A percentile compares a stretch with the other conserved stretches of the same genome.
phyloP scores from a whole-genome alignment of 2,888 invertebrate genomes.

The Harpagoxenus sublaevis region DNA sequence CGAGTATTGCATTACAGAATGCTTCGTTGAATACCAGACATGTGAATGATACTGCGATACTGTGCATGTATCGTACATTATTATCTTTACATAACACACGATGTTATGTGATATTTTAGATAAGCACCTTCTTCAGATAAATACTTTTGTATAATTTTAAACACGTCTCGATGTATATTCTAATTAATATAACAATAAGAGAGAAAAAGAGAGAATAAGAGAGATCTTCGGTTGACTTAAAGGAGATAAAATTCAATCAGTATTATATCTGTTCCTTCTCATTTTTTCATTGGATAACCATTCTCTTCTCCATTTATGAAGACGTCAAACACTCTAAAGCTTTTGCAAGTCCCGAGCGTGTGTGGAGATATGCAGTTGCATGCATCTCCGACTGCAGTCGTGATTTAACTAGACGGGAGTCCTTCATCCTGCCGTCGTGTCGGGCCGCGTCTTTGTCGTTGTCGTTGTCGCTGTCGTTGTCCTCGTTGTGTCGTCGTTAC shows the following conservation, averaged over 20 bases:
- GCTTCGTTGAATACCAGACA: slow-evolving; percentile 3
- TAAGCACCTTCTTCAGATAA: neutral
- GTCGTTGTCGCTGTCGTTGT: slow-evolving; percentile 63
- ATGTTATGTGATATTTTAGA: slow-evolving; percentile 21
- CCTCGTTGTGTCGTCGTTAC: slow-evolving; percentile 74
- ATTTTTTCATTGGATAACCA: neutral
- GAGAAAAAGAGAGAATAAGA: neutral
- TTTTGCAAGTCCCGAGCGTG: neutral
- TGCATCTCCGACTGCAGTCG: slow-evolving; percentile 26
- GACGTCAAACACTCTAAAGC: neutral
- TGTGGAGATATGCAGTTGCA: neutral
- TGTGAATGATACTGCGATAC: slow-evolving; percentile 27
- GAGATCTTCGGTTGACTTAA: neutral
- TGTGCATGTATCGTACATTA: neutral
- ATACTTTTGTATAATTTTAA: neutral
- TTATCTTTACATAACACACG: slow-evolving; percentile 14
- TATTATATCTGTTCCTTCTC: neutral
- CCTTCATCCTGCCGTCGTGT: slow-evolving; percentile 60
- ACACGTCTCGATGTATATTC: neutral
- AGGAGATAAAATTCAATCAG: neutral
- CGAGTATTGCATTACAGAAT: slow-evolving; percentile 28
- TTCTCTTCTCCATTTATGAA: slow-evolving; percentile 7
- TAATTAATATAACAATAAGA: neutral
- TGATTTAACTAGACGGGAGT: slow-evolving; percentile 70
- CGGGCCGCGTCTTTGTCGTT: slow-evolving; percentile 57